These are phyloP conservation scores for Pangasius larnaudii DNA, from an alignment of 2,797 vertebrate genomes.

Conservation along the genomic window DNA sequence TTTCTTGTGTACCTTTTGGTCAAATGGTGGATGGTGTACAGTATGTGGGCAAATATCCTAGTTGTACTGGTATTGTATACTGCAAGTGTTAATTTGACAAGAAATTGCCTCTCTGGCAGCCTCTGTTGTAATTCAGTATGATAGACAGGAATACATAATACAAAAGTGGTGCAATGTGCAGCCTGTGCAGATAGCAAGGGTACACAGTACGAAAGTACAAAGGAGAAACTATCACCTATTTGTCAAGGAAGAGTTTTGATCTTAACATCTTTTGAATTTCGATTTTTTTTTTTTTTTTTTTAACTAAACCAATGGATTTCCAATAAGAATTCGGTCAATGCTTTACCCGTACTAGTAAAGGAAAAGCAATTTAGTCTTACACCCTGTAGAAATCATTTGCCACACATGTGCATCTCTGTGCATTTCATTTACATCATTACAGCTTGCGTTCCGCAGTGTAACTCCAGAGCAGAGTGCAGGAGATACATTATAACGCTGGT, in stretches of 20 bases:
- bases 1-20: background rate
- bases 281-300: background rate
- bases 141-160: background rate
- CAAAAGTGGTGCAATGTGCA: constrained; percentile 8
- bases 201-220: background rate
- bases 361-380: constrained; percentile 37
- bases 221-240: background rate
- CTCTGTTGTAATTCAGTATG: background rate
- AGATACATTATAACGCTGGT: constrained; percentile 33
- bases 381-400: constrained; percentile 10
- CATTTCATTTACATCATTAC: constrained; percentile 54
- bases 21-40: background rate
- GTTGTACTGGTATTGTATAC: too few species aligned
- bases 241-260: background rate
- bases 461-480: constrained; percentile 26
- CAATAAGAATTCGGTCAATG: background rate
- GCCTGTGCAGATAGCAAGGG: background rate
- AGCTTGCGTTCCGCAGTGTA: constrained; percentile 34
- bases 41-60: background rate
- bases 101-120: background rate
- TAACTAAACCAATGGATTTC: constrained; percentile 7
- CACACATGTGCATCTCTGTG: constrained; percentile 45
- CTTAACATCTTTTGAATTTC: background rate
- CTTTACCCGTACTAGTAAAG: background rate
- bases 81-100: background rate